Percentiles rank a stretch among this genome's conserved stretches.
phyloP scores from a whole-genome alignment of 1,140 invertebrate species.

The Diorhabda carinulata region DNA sequence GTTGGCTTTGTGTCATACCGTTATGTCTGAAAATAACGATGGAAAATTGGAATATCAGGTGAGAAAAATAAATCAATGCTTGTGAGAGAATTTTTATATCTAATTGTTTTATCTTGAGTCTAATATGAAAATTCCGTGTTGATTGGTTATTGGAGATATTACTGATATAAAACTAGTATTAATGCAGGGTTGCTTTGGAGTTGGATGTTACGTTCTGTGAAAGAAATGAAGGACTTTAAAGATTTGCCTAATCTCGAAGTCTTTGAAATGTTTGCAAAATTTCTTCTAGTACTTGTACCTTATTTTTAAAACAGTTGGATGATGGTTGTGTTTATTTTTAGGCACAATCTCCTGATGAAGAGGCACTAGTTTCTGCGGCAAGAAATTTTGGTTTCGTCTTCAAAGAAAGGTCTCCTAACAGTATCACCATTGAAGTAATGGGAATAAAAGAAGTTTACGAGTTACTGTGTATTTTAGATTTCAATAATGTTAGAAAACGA shows the following conservation, averaged over 20 bases:
- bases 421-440: slow-evolving; percentile 83
- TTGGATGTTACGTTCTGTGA: no score
- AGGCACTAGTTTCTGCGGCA: slow-evolving; percentile 93
- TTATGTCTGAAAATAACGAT: slow-evolving; percentile 92
- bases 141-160: no score
- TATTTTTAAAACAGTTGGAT: no score
- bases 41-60: slow-evolving; percentile 76
- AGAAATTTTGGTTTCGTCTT: slow-evolving; percentile 99
- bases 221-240: no score
- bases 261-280: no score
- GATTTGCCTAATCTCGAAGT: no score
- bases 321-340: background rate
- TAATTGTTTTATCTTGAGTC: no score
- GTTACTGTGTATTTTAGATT: slow-evolving; percentile 95
- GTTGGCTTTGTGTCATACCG: slow-evolving; percentile 90
- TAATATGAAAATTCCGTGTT: no score
- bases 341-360: slow-evolving; percentile 92
- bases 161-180: no score
- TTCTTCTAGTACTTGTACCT: no score
- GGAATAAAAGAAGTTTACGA: slow-evolving; percentile 87
- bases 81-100: no score
- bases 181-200: no score
- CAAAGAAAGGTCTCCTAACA: slow-evolving; percentile 86
- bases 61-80: background rate
- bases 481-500: slow-evolving; percentile 97